Percentiles rank a stretch among this genome's conserved stretches.
Conservation (phyloP, 2,888 invertebrate genomes). For the Hermodice carunculata region DNA sequence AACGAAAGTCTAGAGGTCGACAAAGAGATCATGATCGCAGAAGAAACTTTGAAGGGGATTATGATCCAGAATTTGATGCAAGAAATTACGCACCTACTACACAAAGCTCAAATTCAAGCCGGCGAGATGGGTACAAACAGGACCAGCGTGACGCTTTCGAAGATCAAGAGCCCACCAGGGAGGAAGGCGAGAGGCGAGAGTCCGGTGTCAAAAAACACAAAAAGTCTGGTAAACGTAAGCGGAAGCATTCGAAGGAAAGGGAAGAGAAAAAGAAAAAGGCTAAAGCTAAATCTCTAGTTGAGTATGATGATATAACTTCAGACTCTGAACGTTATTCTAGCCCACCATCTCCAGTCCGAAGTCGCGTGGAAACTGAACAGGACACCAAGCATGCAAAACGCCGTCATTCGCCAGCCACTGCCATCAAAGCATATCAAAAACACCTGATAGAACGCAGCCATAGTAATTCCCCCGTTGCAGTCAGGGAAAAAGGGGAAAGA, state of each 20-base stretch:
- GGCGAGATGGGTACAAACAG: too few species aligned
- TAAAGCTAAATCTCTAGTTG: slow-evolving; percentile 1
- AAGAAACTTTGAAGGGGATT: not conserved
- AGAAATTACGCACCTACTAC: slow-evolving; percentile 12
- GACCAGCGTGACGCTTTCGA: too few species aligned
- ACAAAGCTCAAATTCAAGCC: too few species aligned
- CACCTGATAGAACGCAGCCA: not conserved
- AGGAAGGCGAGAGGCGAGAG: too few species aligned
- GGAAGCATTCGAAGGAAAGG: slow-evolving; percentile 24
- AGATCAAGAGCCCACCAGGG: too few species aligned
- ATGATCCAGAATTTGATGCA: slow-evolving; percentile 24
- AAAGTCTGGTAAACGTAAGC: slow-evolving; percentile 16
- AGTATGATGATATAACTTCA: slow-evolving; percentile 33
- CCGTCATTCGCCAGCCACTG: not conserved
- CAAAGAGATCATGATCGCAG: too few species aligned
- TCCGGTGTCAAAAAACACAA: not conserved
- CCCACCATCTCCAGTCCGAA: not conserved
- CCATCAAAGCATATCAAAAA: not conserved
- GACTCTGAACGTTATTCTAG: slow-evolving; percentile 11
- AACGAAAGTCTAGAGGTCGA: too few species aligned
- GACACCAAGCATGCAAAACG: not conserved
- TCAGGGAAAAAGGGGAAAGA: too few species aligned
- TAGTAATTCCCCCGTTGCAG: not conserved
- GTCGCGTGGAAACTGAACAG: not conserved
- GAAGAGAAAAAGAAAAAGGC: slow-evolving; percentile 11